phyloP scores from a whole-genome alignment of 2,797 vertebrate species.

The Scomberomorus guttatus region DNA sequence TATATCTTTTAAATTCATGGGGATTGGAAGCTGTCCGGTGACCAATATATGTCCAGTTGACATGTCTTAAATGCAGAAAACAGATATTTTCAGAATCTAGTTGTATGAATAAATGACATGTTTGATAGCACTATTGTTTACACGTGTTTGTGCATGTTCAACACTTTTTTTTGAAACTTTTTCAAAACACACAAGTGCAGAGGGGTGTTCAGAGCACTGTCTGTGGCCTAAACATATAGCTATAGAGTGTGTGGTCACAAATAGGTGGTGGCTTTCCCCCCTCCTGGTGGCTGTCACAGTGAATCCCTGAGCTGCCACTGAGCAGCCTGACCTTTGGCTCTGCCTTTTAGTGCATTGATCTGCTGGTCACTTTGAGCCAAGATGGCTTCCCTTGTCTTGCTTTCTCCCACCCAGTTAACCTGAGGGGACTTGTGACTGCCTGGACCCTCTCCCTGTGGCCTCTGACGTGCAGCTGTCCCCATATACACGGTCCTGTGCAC shows the following conservation, averaged over 20 bases:
- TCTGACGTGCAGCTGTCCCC: conserved; percentile 38
- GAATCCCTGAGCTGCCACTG: conserved; percentile 74
- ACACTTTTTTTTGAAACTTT: background rate
- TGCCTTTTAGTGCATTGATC: conserved; percentile 84
- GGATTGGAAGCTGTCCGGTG: background rate
- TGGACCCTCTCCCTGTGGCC: conserved; percentile 36
- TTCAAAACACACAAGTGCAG: background rate
- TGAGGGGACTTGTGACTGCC: conserved; percentile 37
- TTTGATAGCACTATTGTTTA: background rate
- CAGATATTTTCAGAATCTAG: background rate
- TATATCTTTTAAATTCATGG: background rate
- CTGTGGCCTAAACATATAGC: conserved; percentile 20
- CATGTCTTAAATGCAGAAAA: background rate
- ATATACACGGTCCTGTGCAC: conserved; percentile 18
- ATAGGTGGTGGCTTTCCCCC: conserved; percentile 27
- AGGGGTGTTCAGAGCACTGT: background rate
- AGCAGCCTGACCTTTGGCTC: conserved; percentile 82
- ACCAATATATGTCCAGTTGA: background rate
- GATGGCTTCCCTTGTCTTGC: conserved; percentile 53
- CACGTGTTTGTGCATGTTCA: background rate
- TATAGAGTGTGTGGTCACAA: conserved; percentile 40
- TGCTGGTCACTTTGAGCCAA: conserved; percentile 74
- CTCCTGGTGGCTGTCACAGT: conserved; percentile 65
- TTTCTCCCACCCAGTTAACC: conserved; percentile 64
- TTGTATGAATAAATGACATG: background rate